Evolutionary conservation across 2,113 vertebrate genomes (phyloP).

Genomic region (Epinephelus lanceolatus): DNA sequence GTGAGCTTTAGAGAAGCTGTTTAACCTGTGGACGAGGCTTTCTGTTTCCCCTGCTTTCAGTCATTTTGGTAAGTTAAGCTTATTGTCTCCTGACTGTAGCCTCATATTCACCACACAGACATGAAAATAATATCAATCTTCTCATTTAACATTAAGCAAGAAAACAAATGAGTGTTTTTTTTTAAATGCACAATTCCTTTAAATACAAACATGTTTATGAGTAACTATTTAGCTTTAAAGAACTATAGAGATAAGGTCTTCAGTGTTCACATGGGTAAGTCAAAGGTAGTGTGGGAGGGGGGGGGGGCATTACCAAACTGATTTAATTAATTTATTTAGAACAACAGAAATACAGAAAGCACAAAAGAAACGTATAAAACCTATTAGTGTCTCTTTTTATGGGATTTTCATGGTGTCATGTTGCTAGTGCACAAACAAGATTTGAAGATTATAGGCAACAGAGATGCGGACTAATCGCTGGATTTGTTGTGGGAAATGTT

Average conservation of each 20-base stretch:
- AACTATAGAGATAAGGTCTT: not conserved
- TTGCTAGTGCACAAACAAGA: conserved; percentile 72
- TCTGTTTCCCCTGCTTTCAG: not conserved
- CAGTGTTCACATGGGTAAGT: not conserved
- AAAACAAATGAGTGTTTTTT: not conserved
- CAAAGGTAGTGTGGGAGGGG: not conserved
- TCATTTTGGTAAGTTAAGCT: not conserved
- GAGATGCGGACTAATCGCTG: conserved; percentile 68
- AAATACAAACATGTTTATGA: not conserved
- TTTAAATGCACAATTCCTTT: not conserved
- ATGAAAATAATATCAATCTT: not conserved
- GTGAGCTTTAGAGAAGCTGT: not conserved
- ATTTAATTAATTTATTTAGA: conserved; percentile 5
- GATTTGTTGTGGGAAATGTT: conserved; percentile 75
- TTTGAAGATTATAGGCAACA: conserved; percentile 73
- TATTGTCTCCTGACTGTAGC: no score
- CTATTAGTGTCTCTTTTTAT: conserved; percentile 56
- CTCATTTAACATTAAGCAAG: not conserved
- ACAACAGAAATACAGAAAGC: not conserved
- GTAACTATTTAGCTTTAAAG: not conserved
- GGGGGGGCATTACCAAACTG: not conserved
- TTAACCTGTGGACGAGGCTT: not conserved
- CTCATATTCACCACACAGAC: not conserved
- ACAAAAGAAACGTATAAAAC: conserved; percentile 9
- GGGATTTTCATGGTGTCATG: conserved; percentile 70